phyloP scores from a whole-genome alignment of 2,797 vertebrate species.

The Phylloscopus collybita region DNA sequence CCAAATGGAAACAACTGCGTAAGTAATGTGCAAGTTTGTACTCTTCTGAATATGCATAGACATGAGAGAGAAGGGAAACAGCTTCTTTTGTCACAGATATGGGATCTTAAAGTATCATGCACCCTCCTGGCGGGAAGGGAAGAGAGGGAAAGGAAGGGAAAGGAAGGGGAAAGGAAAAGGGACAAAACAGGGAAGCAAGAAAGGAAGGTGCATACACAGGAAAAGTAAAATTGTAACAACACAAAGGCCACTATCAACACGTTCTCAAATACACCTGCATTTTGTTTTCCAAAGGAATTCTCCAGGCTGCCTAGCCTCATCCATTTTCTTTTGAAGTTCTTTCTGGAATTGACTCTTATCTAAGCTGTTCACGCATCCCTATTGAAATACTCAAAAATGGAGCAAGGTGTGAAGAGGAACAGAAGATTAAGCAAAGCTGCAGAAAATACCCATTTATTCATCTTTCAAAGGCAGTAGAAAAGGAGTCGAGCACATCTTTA shows the following conservation, averaged over 20 bases:
- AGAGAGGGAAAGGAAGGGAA: not conserved
- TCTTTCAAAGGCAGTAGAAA: constrained; percentile 69
- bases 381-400: constrained; percentile 64
- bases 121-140: not conserved
- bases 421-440: constrained; percentile 62
- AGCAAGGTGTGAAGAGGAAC: constrained; percentile 60
- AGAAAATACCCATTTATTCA: constrained; percentile 59
- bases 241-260: not conserved
- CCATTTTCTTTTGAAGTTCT: constrained; percentile 55
- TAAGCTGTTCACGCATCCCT: constrained; percentile 36
- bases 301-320: not conserved
- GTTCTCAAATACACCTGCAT: not conserved
- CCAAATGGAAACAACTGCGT: not conserved
- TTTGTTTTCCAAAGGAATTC: constrained; percentile 58
- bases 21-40: not conserved
- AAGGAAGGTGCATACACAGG: not conserved
- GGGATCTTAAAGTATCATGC: not conserved
- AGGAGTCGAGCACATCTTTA: constrained; percentile 53
- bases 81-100: not conserved
- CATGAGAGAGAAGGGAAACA: not conserved
- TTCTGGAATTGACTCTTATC: constrained; percentile 50
- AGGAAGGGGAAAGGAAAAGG: not conserved
- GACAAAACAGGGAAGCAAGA: not conserved
- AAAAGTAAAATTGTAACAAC: constrained; percentile 8
- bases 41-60: not conserved